Evolutionary conservation across 2,888 invertebrate species (phyloP), one percentile per base, ranked within the genome.

Genomic region (Dryobotodes eremita): DNA sequence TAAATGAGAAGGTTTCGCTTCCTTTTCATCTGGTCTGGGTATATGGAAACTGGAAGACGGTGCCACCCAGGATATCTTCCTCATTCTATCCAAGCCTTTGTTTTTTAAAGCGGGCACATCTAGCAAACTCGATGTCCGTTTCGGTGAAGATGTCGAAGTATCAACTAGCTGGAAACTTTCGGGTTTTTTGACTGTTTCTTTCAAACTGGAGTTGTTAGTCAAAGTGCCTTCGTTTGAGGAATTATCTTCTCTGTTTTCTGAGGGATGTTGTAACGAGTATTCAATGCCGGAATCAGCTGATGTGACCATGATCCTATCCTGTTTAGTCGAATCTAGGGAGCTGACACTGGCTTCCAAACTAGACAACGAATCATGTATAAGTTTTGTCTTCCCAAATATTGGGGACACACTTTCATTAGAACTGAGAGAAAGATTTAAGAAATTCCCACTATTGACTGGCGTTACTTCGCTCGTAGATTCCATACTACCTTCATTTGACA

Each of bases 61-160:
- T 7, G 97, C 97, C 23, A 97, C 97, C 97, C 97, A 97, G 0
- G 97, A 97, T 64, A 97, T 97, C 93, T 98, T 98, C 26, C 98
- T 94, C 90, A 97, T 96, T 26, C 97, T 90, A 55, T 96, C 96
- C 55, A 95, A 88, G 0, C 95, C 94, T 88, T 96, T 95, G 7
- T 90, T 94, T 75, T 96, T 97, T 68, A 96, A 87, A 1, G 96
- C 96, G 0, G 97, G 97, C 2, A 97, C 96, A 57, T 97, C 97
- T 2, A 97, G 83, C 6, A 97, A 82, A 87, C 97, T 96, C 0
- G 96, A 95, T 0, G 96, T 93, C 53, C 96, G 85, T 83, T 97
- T 96, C 0, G 96, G 96, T 0, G 94, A 94, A 0, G 92, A 89
- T 0, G 95, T 95, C 23, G 95, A 77, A 2, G 93, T 94, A 48